Evolutionary conservation across 2,888 invertebrate genomes (phyloP), one percentile per base, ranked within the genome.

Genomic region (Mycalesis mineus): DNA sequence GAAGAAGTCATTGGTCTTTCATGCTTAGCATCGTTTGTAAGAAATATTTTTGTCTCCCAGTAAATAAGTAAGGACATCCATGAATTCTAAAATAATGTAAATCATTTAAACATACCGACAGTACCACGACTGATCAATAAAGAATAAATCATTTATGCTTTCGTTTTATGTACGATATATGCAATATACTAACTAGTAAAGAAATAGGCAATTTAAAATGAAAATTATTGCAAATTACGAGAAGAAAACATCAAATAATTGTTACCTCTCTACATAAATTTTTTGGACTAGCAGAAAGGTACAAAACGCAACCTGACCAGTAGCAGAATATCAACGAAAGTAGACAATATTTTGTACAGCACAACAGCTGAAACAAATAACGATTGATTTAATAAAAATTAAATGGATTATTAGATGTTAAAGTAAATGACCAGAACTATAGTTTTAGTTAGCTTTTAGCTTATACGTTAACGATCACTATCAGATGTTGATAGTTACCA

Each of bases 261-360:
- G 15, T 70, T 74, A 88, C 88, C 76, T 78, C 74, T 14, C 67
- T 63, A 63, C 88, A 89, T 8, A 86, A 61, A 48, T 77, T 81
- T 60, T 74, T 78, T 1, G 88, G 88, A 59, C 88, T 88, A 1
- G 88, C 77, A 22, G 67, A 75, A 0, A 88, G 66, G 54, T 80
- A 88, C 8, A 89, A 66, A 17, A 85, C 71, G 55, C 83, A 82
- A 28, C 88, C 88, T 0, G 88, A 82, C 88, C 88, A 88, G 63
- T 88, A 88, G 60, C 80, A 80, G 17, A 75, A 75, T 66, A 88
- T 80, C 1, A 70, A 13, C 13, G 83, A 72, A 6, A 84, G 44
- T n/a, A 82, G 41, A 8, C 60, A 61, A 57, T 72, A 84, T 65
- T 85, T 87, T 9, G 73, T 11, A 9, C 85, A 56, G 55, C 72